phyloP scores from a whole-genome alignment of 2,113 vertebrate species.

The Boleophthalmus pectinirostris region DNA sequence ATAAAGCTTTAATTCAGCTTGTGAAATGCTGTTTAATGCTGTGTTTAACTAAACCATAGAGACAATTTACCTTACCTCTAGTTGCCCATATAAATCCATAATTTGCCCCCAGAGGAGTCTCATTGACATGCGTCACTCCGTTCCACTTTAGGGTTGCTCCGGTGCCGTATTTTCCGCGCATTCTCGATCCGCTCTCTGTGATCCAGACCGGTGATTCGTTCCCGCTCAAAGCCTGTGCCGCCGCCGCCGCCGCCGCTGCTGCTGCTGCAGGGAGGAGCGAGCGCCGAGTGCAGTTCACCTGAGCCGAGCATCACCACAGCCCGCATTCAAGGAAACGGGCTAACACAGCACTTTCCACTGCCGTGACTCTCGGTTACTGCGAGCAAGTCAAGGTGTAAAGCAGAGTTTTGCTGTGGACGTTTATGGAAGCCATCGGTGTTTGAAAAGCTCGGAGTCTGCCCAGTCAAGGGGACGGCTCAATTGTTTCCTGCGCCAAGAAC shows the following conservation, averaged over 20 bases:
- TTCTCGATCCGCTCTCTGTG: not conserved
- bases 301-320: slow-evolving; percentile 71
- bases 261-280: slow-evolving; percentile 78
- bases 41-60: too few species aligned
- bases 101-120: too few species aligned
- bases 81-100: too few species aligned
- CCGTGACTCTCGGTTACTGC: slow-evolving; percentile 21
- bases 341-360: slow-evolving; percentile 71
- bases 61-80: too few species aligned
- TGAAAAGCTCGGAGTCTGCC: slow-evolving; percentile 37
- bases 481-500: slow-evolving; percentile 78
- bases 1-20: too few species aligned
- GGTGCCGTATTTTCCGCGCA: slow-evolving; percentile 42
- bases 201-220: slow-evolving; percentile 69
- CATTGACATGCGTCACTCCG: too few species aligned
- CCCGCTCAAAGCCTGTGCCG: slow-evolving; percentile 67
- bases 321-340: slow-evolving; percentile 73
- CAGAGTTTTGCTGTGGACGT: slow-evolving; percentile 10
- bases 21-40: too few species aligned
- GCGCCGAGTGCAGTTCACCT: slow-evolving; percentile 58
- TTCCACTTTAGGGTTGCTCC: not conserved
- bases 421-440: slow-evolving; percentile 20
- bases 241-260: slow-evolving; percentile 40
- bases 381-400: not conserved
- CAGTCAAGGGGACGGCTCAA: slow-evolving; percentile 59